Percentiles rank a stretch among this genome's conserved stretches.
Conservation (phyloP, 2,113 vertebrate species). For the Erythrocebus patas region DNA sequence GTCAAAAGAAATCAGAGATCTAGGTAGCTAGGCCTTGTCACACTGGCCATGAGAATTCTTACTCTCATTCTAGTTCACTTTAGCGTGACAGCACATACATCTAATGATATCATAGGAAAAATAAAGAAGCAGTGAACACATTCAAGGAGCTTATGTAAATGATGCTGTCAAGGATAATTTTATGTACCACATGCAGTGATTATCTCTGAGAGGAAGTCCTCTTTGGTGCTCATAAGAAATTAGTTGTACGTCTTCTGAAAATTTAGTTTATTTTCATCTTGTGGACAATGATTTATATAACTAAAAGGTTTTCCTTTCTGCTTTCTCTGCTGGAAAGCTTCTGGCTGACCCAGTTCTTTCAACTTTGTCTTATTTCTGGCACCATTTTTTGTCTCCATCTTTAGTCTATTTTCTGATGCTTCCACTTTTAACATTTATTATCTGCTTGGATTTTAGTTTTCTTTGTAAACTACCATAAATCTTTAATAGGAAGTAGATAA, state of each 20-base stretch:
- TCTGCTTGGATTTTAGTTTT: not conserved
- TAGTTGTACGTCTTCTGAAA: not conserved
- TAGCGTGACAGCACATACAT: fast-evolving
- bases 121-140: not conserved
- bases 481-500: not conserved
- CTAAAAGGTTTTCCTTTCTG: not conserved
- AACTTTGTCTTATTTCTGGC: not conserved
- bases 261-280: not conserved
- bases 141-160: not conserved
- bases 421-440: not conserved
- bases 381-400: not conserved
- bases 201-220: not conserved
- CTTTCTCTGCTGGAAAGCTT: not conserved
- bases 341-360: not conserved
- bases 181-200: too few relatives aligned
- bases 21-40: too few relatives aligned
- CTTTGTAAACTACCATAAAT: not conserved
- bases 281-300: not conserved
- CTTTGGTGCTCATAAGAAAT: not conserved
- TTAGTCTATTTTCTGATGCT: not conserved
- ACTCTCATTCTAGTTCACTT: not conserved
- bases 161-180: not conserved
- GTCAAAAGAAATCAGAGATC: not conserved
- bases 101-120: not conserved
- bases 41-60: not conserved